Evolutionary conservation across 2,113 vertebrate species (phyloP).

Genomic region (Dicentrarchus labrax): DNA sequence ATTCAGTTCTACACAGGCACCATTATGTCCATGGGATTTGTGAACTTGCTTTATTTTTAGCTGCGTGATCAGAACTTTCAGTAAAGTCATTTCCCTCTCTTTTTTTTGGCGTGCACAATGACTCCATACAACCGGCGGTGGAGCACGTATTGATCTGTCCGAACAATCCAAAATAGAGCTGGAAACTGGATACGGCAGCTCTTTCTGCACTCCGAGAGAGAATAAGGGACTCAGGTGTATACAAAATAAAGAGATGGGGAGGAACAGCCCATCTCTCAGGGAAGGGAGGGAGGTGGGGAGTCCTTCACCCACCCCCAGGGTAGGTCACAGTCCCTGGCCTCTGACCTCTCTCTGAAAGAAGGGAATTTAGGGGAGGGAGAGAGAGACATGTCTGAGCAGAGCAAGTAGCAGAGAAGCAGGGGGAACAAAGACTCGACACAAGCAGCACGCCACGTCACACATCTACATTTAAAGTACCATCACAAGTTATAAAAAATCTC

Average conservation of each 20-base stretch:
- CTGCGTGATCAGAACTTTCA: conserved; percentile 13
- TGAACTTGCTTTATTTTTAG: conserved; percentile 14
- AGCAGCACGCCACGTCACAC: conserved; percentile 34
- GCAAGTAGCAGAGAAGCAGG: conserved; percentile 26
- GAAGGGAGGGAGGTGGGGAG: conserved; percentile 19
- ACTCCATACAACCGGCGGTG: conserved; percentile 29
- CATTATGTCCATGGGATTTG: conserved; percentile 5
- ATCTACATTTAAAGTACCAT: conserved; percentile 32
- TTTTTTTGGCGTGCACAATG: conserved; percentile 48
- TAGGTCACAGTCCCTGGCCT: conserved; percentile 80
- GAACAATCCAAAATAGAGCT: conserved; percentile 49
- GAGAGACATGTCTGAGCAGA: conserved; percentile 80
- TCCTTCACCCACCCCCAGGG: conserved; percentile 76
- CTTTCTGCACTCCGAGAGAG: conserved; percentile 70
- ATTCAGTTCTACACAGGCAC: not conserved
- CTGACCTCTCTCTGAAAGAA: conserved; percentile 82
- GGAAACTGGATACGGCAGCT: conserved; percentile 65
- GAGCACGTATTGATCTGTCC: conserved; percentile 54
- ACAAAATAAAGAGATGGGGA: conserved; percentile 84
- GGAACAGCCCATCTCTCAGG: conserved; percentile 59
- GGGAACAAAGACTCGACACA: conserved; percentile 66
- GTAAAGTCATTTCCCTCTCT: not conserved
- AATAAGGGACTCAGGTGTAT: conserved; percentile 83
- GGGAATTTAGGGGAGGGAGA: conserved; percentile 81
- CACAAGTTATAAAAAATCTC: not conserved